Base-by-base conservation (phyloP, 1,140 invertebrate species). In the Mylabris phalerata region DNA sequence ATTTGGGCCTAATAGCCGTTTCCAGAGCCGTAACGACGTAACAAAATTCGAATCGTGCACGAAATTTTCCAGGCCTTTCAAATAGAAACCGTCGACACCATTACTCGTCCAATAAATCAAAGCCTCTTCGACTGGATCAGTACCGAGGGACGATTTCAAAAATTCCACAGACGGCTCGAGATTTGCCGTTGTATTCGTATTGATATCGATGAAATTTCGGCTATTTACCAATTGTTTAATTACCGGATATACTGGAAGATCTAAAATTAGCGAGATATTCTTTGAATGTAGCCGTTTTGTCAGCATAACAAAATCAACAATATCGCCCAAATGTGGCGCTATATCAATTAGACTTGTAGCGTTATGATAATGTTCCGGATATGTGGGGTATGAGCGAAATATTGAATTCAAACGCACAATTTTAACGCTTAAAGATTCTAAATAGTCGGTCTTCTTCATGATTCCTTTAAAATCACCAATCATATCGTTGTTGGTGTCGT, bases 71-170 rank as follows among this genome's bases (percentile, higher is more conserved):
- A 81, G 59, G 10, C 85, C 86, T 71, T 89, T 89, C 3, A 93
- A 73, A 73, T 90, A 91, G 71, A 92, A 90, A 0, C 90, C 89
- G 74, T 90, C 84, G 0, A 92, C 84, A 1, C 83, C 83, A 52
- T 80, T 74, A 3, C 75, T 62, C 1, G 79, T 56, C 89, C 89
- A 92, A 71, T 80, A 82, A 9, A 73, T 72, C 7, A 91, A 75
- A 0, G 84, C 82, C 42, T 74, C 65, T 48, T 79, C 79, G 2
- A 84, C 68, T 4, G 71, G 55, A 57, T 76, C 68, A 1, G 52
- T 50, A 25, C 51, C 51, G 45, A 48, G 48, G 7, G 71, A 48
- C 41, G 43, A 9, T 58, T 55, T 67, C 9, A 67, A 49, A 57
- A 63, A 66, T 43, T 70, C 68, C 1, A 45, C 46, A 0, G 50